Percentiles rank a stretch among this genome's conserved stretches.
Conservation (phyloP, 2,113 vertebrate species). For the Spea multiplicata region DNA sequence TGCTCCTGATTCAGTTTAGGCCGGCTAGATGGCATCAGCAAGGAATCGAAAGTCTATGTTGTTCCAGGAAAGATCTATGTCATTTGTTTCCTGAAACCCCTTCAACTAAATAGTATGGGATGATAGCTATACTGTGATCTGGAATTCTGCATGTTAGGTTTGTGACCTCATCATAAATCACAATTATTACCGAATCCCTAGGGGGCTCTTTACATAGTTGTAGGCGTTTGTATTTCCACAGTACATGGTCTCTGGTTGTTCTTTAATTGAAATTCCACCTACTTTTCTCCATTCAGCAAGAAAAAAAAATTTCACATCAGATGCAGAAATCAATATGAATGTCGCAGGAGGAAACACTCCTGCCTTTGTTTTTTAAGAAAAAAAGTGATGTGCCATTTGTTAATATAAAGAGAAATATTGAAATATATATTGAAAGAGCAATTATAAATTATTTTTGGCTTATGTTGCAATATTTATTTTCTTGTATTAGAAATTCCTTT, state of each 20-base stretch:
- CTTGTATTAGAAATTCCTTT: conserved; percentile 99
- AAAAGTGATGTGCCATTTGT: conserved; percentile 97
- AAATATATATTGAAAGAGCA: conserved; percentile 98
- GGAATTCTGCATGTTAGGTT: not conserved
- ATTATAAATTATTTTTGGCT: conserved; percentile 99
- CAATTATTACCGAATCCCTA: not conserved
- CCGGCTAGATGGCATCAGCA: too few species aligned
- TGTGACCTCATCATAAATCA: not conserved
- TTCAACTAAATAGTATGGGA: too few species aligned
- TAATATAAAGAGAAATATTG: conserved; percentile 99
- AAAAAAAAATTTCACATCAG: conserved; percentile 70
- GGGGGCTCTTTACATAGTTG: not conserved
- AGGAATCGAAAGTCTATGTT: too few species aligned
- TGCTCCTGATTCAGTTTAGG: too few species aligned
- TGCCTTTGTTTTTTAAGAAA: conserved; percentile 97
- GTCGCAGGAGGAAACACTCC: conserved; percentile 89
- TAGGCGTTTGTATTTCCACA: not conserved
- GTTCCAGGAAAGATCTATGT: too few species aligned
- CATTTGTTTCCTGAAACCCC: too few species aligned
- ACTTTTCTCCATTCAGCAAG: conserved; percentile 61
- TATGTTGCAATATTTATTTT: conserved; percentile 99
- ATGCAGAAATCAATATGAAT: conserved; percentile 87
- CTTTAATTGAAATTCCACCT: conserved; percentile 57
- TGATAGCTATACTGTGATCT: too few species aligned
- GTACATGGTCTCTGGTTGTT: conserved; percentile 57